A percentile compares a stretch with the other conserved stretches of the same genome.
These are phyloP conservation scores for Dynastes grantii DNA, from an alignment of 2,888 invertebrate genomes.

Conservation along the genomic window DNA sequence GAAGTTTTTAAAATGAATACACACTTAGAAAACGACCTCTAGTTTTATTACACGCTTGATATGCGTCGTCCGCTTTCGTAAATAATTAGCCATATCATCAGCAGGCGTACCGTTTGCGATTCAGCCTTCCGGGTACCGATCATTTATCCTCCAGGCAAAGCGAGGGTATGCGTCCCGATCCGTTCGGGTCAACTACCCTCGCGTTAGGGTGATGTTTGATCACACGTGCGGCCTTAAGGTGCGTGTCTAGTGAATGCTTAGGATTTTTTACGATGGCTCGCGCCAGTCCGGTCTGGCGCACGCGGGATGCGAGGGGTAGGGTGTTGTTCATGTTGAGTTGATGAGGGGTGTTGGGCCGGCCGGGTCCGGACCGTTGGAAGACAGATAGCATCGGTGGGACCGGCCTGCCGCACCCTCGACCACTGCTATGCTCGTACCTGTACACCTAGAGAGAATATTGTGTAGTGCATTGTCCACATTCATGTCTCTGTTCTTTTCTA, in stretches of 20 bases:
- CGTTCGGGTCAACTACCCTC: slow-evolving; percentile 56
- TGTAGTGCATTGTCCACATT: slow-evolving; percentile 60
- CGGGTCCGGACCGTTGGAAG: slow-evolving; percentile 62
- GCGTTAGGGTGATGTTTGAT: slow-evolving; percentile 62
- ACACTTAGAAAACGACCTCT: slow-evolving; percentile 46
- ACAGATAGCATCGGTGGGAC: slow-evolving; percentile 66
- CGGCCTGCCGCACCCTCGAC: slow-evolving; percentile 65
- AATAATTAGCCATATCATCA: slow-evolving; percentile 44
- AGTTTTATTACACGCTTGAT: slow-evolving; percentile 32
- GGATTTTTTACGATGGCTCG: slow-evolving; percentile 63
- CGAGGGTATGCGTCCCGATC: slow-evolving; percentile 55
- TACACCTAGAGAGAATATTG: slow-evolving; percentile 59
- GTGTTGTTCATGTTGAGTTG: slow-evolving; percentile 54
- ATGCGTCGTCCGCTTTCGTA: slow-evolving; percentile 23
- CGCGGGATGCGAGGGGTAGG: slow-evolving; percentile 40
- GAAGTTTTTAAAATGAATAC: slow-evolving; percentile 27
- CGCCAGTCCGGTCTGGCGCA: slow-evolving; percentile 57
- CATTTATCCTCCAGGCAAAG: slow-evolving; percentile 53
- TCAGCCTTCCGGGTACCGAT: slow-evolving; percentile 35
- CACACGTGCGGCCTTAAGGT: slow-evolving; percentile 63
- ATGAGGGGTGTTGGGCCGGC: slow-evolving; percentile 62
- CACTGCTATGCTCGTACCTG: slow-evolving; percentile 56
- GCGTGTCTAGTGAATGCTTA: slow-evolving; percentile 63
- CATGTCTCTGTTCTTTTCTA: slow-evolving; percentile 59
- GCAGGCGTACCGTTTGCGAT: slow-evolving; percentile 26